Evolutionary conservation across 2,888 invertebrate genomes (phyloP).

Genomic region (Cephus runcator): DNA sequence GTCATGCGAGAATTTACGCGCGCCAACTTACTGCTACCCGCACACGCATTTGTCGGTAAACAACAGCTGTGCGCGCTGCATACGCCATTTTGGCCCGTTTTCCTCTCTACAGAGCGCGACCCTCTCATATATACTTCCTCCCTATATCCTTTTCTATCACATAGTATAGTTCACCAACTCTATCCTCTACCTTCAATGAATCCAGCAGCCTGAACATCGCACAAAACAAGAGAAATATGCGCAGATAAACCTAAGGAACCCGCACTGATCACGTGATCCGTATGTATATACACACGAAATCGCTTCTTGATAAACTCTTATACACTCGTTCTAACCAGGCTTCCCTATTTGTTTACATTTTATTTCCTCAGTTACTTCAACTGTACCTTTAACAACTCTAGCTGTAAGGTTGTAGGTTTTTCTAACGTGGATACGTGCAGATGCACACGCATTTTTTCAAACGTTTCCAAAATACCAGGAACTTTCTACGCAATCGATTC

Average conservation of each 20-base stretch:
- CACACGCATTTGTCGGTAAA: slow-evolving; percentile 59
- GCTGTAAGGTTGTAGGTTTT: not conserved
- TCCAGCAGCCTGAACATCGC: not conserved
- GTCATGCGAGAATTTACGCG: slow-evolving; percentile 19
- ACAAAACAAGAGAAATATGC: not conserved
- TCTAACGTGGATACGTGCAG: not conserved
- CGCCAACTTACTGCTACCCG: slow-evolving; percentile 28
- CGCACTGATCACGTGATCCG: slow-evolving; percentile 30
- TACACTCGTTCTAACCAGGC: not conserved
- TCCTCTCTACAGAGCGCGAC: not conserved
- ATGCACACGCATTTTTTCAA: not conserved
- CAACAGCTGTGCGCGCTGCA: slow-evolving; percentile 56
- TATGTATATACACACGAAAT: slow-evolving; percentile 25
- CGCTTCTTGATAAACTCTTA: slow-evolving; percentile 13
- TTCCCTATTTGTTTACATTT: not conserved
- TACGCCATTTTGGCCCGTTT: slow-evolving; percentile 45
- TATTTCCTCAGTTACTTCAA: not conserved
- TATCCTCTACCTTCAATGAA: not conserved
- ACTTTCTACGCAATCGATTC: not conserved
- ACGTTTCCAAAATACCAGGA: not conserved
- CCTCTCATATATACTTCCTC: slow-evolving; percentile 18
- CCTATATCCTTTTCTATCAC: not conserved
- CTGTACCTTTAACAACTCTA: not conserved
- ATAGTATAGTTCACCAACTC: not conserved
- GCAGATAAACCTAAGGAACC: slow-evolving; percentile 23